Base-by-base conservation (phyloP, 2,797 vertebrate genomes). In the Tauraco hartlaubi region DNA sequence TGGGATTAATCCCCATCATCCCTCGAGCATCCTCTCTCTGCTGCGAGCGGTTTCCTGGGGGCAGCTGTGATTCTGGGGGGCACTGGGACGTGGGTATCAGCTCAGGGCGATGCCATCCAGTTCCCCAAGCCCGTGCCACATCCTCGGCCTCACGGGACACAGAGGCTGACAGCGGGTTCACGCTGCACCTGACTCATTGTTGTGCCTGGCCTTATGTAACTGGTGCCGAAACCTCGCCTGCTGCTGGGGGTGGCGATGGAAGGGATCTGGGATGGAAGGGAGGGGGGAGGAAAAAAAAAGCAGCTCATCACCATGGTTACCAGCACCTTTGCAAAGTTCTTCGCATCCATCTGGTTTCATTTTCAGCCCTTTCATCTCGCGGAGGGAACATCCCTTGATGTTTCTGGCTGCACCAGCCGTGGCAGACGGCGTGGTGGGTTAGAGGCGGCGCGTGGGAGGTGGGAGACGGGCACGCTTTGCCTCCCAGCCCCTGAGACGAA, bases 301-400 rank as follows among this genome's bases (percentile, higher is more conserved):
- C 71, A 91, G 94, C 80, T 51, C 23, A 6, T 95, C 5, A 1
- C 89, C 93, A 93, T 94, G 94, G 92, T 77, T 72, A 96, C 96
- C 81, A 17, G 71, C 90, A 44, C 49, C 93, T 43, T 88, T 48
- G 49, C 87, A 67, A 49, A 80, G 44, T 80, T 92, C 81, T 66
- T 39, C 1, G 3, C 69, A 39, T 80, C 96, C 93, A 66, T 73
- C 77, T 64, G 92, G 39, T 77, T 86, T 81, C 74, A 25, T 75
- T 44, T 43, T 23, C 95, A 61, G 59, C 33, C 64, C 80, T 93
- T 54, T 55, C 93, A 74, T 62, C 75, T 49, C 17, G 0, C 5
- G 8, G 55, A 52, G 56, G 75, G 75, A 92, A 77, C 75, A 37
- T 54, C 56, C 86, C 69, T 49, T 46, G 85, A 41, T 37, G 67